Percentiles rank a stretch among this genome's conserved stretches.
These are phyloP conservation scores for Protophormia terraenovae DNA, from an alignment of 2,888 invertebrate genomes.

Conservation along the genomic window DNA sequence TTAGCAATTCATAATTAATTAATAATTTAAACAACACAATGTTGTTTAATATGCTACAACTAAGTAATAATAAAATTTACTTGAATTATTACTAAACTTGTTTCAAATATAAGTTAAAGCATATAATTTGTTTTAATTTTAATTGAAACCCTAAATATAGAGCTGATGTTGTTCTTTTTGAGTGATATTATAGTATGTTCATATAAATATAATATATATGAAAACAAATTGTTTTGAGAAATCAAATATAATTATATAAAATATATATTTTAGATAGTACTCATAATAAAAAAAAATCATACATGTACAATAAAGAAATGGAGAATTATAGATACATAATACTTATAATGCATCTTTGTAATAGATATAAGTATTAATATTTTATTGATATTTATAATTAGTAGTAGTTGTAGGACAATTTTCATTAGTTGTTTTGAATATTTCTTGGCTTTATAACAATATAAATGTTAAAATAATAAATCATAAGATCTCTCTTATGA, in stretches of 20 bases:
- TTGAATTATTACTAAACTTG: not conserved
- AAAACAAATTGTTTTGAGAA: conserved; percentile 12
- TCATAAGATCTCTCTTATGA: not conserved
- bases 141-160: conserved; percentile 11
- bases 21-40: conserved; percentile 37
- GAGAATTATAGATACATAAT: not conserved
- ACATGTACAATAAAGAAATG: conserved; percentile 1
- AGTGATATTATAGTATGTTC: conserved; percentile 1
- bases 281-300: conserved; percentile 12
- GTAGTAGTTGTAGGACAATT: conserved; percentile 46
- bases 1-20: conserved; percentile 26
- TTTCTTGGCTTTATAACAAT: conserved; percentile 10
- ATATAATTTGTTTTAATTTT: not conserved
- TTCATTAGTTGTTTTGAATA: conserved; percentile 31
- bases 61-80: conserved; percentile 11
- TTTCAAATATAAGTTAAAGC: conserved; percentile 31
- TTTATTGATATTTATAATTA: conserved; percentile 36
- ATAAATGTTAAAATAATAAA: conserved; percentile 41
- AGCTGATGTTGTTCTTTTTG: conserved; percentile 25
- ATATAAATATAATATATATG: not conserved
- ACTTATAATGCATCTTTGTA: conserved; percentile 11
- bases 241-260: conserved; percentile 37
- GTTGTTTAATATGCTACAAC: conserved; percentile 33
- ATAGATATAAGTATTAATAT: conserved; percentile 1
- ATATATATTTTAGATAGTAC: not conserved